Conservation (phyloP, 2,888 invertebrate species). For the Clanis bilineata region DNA sequence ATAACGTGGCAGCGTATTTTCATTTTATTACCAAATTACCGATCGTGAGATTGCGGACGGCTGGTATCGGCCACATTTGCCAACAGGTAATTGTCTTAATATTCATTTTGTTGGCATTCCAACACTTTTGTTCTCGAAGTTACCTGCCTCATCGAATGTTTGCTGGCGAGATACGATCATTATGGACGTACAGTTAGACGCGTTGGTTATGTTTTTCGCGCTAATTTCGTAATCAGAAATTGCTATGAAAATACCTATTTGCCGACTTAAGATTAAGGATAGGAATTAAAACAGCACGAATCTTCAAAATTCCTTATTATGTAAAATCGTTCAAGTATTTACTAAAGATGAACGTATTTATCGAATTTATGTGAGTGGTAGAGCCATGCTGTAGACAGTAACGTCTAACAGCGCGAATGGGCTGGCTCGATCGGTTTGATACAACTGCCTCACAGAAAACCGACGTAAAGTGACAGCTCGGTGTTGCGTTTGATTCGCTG, state of each 20-base stretch:
- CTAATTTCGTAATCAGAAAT: neutral
- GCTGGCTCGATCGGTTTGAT: no score
- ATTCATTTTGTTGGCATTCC: constrained; percentile 64
- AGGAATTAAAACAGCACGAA: neutral
- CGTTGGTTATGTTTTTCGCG: neutral
- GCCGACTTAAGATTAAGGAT: no score
- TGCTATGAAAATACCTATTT: neutral
- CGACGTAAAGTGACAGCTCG: no score
- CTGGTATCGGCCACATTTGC: constrained; percentile 71
- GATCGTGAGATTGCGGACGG: constrained; percentile 70
- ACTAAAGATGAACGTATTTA: no score
- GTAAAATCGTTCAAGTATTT: no score
- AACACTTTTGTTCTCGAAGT: constrained; percentile 42
- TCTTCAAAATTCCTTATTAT: no score
- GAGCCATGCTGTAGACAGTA: no score
- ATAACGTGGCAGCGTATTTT: constrained; percentile 78
- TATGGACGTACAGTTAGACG: constrained; percentile 8
- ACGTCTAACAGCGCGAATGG: no score
- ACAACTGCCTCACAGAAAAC: no score
- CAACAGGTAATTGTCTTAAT: constrained; percentile 71
- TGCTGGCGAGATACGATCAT: neutral
- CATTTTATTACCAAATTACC: constrained; percentile 84
- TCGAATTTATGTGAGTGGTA: no score
- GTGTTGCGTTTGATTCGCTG: no score
- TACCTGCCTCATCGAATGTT: constrained; percentile 10